Base-by-base conservation (phyloP, 1,140 invertebrate genomes). In the Myzus persicae region DNA sequence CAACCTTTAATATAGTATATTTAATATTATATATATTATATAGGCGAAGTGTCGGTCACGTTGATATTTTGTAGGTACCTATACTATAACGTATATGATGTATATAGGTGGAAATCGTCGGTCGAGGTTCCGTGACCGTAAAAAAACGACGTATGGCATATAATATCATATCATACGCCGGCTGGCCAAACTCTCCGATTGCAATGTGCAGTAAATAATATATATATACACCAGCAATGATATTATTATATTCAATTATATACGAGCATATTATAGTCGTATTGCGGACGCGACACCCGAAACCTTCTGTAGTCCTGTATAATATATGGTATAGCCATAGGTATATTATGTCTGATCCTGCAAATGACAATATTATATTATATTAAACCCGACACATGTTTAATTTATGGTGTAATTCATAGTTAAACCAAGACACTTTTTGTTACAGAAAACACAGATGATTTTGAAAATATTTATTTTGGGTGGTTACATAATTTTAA, bases 231-330 rank as follows among this genome's bases (percentile, higher is more conserved):
- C 31, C 14, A 67, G 14, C 11, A 67, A 67, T 67, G 59, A 67
- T 67, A 67, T 67, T n/a, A 44, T 44, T 44, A n/a, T 76, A 76
- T 76, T 76, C 59, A 76, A 76, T 76, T 76, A 76, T 76, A 67
- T 67, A 76, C n/a, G 31, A 76, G 59, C 31, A n/a, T 76, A 59
- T 48, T 48, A 51, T n/a, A 67, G 14, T n/a, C 31, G 4, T n/a
- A 76, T n/a, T 36, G n/a, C 18, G 14, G 36, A 76, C 14, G 31
- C n/a, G 59, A 76, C 59, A 76, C n/a, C 59, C n/a, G 14, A n/a
- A 67, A 67, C 31, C 59, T 24, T n/a, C 59, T n/a, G 31, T 67
- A n/a, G n/a, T n/a, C 31, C 31, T n/a, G n/a, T n/a, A 67, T 67
- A 26, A 8, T 54, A 67, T 31, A 67, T 11, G 4, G 9, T 67